phyloP scores from a whole-genome alignment of 2,113 vertebrate genomes.

The Labrus mixtus region DNA sequence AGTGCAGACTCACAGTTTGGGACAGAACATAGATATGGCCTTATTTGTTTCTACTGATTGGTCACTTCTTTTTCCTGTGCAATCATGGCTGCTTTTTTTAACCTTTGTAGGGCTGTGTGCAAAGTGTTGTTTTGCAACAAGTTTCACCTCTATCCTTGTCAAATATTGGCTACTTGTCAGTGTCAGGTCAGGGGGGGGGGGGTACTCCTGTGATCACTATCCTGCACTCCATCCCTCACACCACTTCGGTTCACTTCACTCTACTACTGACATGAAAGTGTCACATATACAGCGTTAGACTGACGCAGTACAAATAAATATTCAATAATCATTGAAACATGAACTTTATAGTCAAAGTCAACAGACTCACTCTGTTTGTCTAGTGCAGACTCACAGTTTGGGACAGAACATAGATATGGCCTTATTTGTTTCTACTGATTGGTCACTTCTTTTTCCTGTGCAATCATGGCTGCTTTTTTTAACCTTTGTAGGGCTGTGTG shows the following conservation, averaged over 20 bases:
- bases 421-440: no score
- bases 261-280: neutral
- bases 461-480: no score
- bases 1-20: no score
- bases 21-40: no score
- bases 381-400: no score
- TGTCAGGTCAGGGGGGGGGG: no score
- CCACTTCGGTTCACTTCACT: conserved; percentile 7
- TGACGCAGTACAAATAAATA: neutral
- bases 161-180: no score
- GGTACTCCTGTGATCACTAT: neutral
- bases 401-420: no score
- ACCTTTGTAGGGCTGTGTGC: neutral
- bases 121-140: neutral
- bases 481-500: neutral
- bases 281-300: neutral
- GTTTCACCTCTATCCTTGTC: no score
- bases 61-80: neutral
- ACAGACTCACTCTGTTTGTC: no score
- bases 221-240: conserved; percentile 11
- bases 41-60: no score
- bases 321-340: neutral
- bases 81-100: no score
- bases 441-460: neutral
- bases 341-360: neutral